A percentile compares a stretch with the other conserved stretches of the same genome.
Evolutionary conservation across 2,113 vertebrate genomes (phyloP).

Genomic region (Cyanoliseus patagonus): DNA sequence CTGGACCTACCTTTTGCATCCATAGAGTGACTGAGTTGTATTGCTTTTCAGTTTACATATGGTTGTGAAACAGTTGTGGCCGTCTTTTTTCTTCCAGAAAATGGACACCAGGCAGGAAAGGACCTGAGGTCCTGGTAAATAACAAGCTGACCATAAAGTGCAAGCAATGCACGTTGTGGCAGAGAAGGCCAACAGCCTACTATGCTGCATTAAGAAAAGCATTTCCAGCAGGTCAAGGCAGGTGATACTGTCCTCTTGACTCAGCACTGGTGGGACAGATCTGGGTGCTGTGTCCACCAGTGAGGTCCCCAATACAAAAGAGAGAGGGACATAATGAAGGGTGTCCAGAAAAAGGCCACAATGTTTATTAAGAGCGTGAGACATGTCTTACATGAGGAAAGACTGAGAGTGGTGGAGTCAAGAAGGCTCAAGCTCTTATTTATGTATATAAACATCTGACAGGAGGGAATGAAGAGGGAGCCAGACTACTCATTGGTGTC

Average conservation of each 20-base stretch:
- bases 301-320: not conserved
- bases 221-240: not conserved
- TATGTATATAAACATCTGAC: not conserved
- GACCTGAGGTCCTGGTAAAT: not conserved
- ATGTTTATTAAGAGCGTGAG: not conserved
- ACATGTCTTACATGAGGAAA: not conserved
- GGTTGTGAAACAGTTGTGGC: not conserved
- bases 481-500: not conserved
- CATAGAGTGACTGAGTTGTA: not conserved
- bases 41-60: not conserved
- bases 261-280: not conserved
- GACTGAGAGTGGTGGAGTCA: not conserved
- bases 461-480: rapidly evolving
- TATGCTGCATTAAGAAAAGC: not conserved
- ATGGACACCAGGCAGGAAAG: rapidly evolving
- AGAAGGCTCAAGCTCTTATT: not conserved
- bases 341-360: not conserved
- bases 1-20: not conserved
- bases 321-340: not conserved
- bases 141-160: not conserved
- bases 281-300: rapidly evolving
- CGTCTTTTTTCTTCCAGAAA: not conserved
- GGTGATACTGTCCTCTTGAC: not conserved
- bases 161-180: not conserved
- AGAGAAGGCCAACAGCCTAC: not conserved